Evolutionary conservation across 2,113 vertebrate species (phyloP).

Genomic region (Amphilophus citrinellus): DNA sequence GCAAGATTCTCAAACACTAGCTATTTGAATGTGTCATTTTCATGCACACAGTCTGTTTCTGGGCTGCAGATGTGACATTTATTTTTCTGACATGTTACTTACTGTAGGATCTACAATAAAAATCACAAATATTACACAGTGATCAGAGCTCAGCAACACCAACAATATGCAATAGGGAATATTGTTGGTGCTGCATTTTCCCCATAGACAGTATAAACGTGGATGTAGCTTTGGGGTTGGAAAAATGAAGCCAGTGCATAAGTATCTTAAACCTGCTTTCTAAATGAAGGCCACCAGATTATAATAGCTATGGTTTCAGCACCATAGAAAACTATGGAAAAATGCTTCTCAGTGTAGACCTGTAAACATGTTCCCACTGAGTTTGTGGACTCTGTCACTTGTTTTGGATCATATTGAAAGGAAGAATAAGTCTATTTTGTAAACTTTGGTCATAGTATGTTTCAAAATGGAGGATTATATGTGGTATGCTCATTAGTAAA

Average conservation of each 20-base stretch:
- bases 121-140: neutral
- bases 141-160: neutral
- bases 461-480: neutral
- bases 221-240: too few relatives aligned
- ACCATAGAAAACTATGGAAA: too few relatives aligned
- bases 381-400: neutral
- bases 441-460: neutral
- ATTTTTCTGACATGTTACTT: neutral
- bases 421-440: neutral
- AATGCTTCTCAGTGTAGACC: too few relatives aligned
- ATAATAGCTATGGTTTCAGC: too few relatives aligned
- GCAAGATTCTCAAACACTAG: neutral
- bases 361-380: neutral
- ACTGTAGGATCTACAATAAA: neutral
- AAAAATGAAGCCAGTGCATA: too few relatives aligned
- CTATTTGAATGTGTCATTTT: neutral
- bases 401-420: neutral
- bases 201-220: too few relatives aligned
- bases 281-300: too few relatives aligned
- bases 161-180: neutral
- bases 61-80: neutral
- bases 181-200: neutral
- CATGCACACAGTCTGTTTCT: neutral
- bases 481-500: neutral
- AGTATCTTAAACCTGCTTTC: too few relatives aligned